These are phyloP conservation scores for Megathymus violae DNA, from an alignment of 1,140 invertebrate species.

Conservation along the genomic window DNA sequence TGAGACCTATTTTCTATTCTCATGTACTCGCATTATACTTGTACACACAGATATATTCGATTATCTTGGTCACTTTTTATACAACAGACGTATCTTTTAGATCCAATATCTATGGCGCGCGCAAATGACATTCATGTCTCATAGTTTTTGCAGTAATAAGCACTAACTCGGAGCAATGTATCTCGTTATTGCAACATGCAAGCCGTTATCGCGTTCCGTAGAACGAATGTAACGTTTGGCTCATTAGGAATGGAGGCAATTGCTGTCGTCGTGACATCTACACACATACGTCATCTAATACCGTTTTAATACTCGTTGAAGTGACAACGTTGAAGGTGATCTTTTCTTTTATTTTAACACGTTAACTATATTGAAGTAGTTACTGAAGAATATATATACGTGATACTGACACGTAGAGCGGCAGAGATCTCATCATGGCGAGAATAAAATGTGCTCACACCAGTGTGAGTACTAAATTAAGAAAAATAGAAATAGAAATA, in stretches of 20 bases:
- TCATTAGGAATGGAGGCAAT: neutral
- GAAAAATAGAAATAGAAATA: no score
- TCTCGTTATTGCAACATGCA: neutral
- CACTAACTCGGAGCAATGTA: neutral
- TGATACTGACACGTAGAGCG: no score
- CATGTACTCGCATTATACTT: no score
- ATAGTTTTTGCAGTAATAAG: conserved; percentile 1
- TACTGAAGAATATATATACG: no score
- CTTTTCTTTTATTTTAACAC: no score
- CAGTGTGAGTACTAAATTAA: no score
- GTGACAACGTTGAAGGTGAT: neutral
- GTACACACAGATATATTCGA: no score
- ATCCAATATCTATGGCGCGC: neutral
- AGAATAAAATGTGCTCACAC: no score
- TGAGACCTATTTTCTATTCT: no score
- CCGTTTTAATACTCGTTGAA: neutral
- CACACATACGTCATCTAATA: neutral
- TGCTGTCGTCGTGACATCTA: neutral
- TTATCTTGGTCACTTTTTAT: neutral
- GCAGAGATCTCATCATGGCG: no score
- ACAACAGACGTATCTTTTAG: neutral
- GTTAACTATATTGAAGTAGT: no score
- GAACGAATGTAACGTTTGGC: neutral
- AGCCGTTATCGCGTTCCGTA: neutral
- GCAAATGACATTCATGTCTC: neutral